Evolutionary conservation across 2,888 invertebrate genomes (phyloP), one percentile per base, ranked within the genome.

Genomic region (Bombylius major): DNA sequence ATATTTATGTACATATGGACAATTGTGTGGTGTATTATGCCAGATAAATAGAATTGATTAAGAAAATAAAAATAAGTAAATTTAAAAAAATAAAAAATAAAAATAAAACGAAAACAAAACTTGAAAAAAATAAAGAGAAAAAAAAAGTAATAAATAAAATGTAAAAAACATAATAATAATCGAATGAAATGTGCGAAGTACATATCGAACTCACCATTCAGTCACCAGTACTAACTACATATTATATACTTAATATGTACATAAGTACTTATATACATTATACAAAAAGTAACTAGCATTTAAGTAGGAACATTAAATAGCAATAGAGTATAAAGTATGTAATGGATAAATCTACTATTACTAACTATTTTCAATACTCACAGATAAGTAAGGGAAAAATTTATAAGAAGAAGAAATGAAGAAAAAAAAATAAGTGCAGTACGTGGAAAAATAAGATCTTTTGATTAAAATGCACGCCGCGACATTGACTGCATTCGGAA

Each of bases 381-480:
- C 23, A 23, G 23, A 42, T 8, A 11, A 42, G 39, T 42, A 42
- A 42, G 39, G 46, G 23, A 23, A 23, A 23, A 23, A 23, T 23
- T 23, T 23, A 23, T 2, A 23, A 23, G 23, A 23, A 23, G 23
- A 23, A 23, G 23, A 23, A 23, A 23, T 23, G 23, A 23, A 23
- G 23, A 23, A 23, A 55, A 46, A 32, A 55, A 46, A 50, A 51
- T 55, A 55, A 55, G 32, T 55, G 45, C 50, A 55, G 50, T 55
- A 55, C 50, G 55, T 63, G 62, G 62, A 66, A 65, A 61, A 66
- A 66, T 63, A 60, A 59, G 59, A 60, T 62, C 61, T 64, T 60
- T 61, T 63, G 60, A 69, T 71, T 69, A 67, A 67, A 68, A 71
- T 71, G 69, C 71, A 70, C 66, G 66, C 68, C 64, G 64, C 68